Base-by-base conservation (phyloP, 2,113 vertebrate genomes). In the Colossoma macropomum region DNA sequence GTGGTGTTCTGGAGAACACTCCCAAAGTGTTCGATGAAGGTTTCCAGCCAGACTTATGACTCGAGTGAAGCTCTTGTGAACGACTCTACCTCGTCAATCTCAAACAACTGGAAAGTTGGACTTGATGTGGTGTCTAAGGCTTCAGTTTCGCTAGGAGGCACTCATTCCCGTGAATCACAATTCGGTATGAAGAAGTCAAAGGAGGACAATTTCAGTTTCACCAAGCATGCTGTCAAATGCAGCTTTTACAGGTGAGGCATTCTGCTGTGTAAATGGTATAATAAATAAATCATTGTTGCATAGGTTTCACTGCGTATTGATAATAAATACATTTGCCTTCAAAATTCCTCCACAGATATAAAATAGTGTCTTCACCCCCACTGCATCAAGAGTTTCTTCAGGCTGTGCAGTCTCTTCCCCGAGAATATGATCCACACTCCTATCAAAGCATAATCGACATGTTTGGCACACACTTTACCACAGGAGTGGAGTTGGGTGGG, bases 381-480 rank as follows among this genome's bases (percentile, higher is more conserved):
- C 21, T 91, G 62, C 89, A 86, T 75, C 79, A 0, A 10, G 86
- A 88, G 0, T 92, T 92, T 83, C 0, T 71, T 45, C 27, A 81
- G n/a, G 56, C 82, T 2, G 25, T 90, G 8, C 73, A 79, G 4
- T 12, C 50, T 0, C 89, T 92, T 50, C 87, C 89, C 0, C 0
- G 68, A 0, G 7, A 86, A 85, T 70, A 81, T 52, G 19, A 0
- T 0, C 0, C 3, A 21, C 0, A 80, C 32, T 1, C 0, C 1
- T 93, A 90, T 77, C 74, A 10, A 7, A 13, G 38, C 5, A 12
- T 92, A 21, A 88, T 93, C 0, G 54, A 79, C 52, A 91, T 79
- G 0, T 93, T 88, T 21, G 92, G 92, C 4, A 93, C 92, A 23
- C 92, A 93, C 85, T 92, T 69, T 75, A 88, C 89, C 48, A 85